phyloP scores from a whole-genome alignment of 2,888 invertebrate species.

The Noctua fimbriata region DNA sequence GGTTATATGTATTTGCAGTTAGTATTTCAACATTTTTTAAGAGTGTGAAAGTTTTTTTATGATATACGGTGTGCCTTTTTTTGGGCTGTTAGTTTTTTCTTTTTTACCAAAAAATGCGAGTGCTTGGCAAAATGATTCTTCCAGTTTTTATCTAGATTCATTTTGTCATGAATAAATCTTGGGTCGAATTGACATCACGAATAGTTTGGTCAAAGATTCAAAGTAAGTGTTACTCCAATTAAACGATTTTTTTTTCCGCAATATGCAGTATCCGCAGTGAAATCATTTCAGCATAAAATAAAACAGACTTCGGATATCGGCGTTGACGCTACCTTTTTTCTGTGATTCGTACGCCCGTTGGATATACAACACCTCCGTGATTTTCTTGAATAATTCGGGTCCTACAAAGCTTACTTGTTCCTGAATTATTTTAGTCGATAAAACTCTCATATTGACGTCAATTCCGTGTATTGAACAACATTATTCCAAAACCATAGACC shows the following conservation, averaged over 20 bases:
- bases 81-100: background rate
- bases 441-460: no score
- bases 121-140: background rate
- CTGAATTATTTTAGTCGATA: slow-evolving; percentile 1
- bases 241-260: background rate
- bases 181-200: background rate
- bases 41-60: background rate
- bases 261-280: no score
- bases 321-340: background rate
- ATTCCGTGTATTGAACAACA: no score
- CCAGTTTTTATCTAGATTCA: background rate
- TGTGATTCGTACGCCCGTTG: background rate
- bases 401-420: slow-evolving; percentile 3
- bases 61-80: background rate
- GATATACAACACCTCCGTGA: background rate
- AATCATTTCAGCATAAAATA: background rate
- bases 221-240: background rate
- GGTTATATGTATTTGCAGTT: slow-evolving; percentile 13
- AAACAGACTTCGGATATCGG: background rate
- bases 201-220: background rate
- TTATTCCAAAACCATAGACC: background rate
- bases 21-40: background rate
- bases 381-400: slow-evolving; percentile 28
- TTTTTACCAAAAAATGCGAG: background rate
- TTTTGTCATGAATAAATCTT: background rate